Base-by-base conservation (phyloP, 2,797 vertebrate species). In the Discoglossus pictus region DNA sequence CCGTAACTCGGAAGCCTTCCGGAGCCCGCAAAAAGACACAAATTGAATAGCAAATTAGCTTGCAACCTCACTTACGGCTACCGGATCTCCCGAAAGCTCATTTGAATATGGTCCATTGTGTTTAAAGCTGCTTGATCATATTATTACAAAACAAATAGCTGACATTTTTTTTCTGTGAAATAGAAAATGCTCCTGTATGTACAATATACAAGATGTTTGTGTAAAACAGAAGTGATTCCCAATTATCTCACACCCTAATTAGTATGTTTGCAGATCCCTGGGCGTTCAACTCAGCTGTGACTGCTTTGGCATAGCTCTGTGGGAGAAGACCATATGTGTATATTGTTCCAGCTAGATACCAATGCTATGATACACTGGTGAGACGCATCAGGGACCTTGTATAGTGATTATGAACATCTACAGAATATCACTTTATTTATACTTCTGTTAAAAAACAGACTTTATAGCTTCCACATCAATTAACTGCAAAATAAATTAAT, bases 211-310 rank as follows among this genome's bases (percentile, higher is more conserved):
- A 39, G 20, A 39, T 31, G 15, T 43, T 31, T 59, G 39, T 18
- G n/a, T 43, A 11, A 36, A 27, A 27, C 52, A 71, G 38, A 38
- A 52, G 34, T 38, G 27, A 64, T 64, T 64, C 27, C 36, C 53
- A 58, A 71, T 71, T 65, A 64, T 71, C 61, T 71, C 46, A 71
- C 46, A 59, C 52, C 61, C 68, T 65, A 71, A 38, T 71, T 58
- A 44, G 15, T 64, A 27, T 64, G 53, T 59, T 59, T 64, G 43
- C 53, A 71, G 53, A 59, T 71, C 68, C 61, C 53, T 36, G 46
- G 61, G 61, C 61, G 40, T 64, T 51, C 47, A 59, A 64, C 61
- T 59, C 68, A 71, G 61, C 68, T 71, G 61, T 52, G 53, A 51
- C 25, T 65, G 25, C 55, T 39, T 38, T 71, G 53, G 53, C 61